phyloP scores from a whole-genome alignment of 2,888 invertebrate genomes.

The Scaptomyza tumidula region DNA sequence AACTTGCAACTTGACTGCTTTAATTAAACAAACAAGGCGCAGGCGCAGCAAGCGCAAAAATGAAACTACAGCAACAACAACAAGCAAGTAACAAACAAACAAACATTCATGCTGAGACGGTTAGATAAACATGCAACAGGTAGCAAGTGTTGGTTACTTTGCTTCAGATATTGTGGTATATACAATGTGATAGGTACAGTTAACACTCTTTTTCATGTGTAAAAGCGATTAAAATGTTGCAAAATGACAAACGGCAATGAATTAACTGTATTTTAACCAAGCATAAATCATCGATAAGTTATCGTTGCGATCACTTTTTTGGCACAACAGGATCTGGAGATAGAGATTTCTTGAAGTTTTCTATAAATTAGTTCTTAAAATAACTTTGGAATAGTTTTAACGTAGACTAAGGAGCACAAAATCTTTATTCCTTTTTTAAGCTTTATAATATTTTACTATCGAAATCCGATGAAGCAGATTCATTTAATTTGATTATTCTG shows the following conservation, averaged over 20 bases:
- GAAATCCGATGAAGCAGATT: too few species aligned
- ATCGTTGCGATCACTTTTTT: not conserved
- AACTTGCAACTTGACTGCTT: slow-evolving; percentile 61
- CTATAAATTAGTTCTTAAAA: too few species aligned
- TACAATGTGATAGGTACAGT: slow-evolving; percentile 66
- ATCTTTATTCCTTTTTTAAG: too few species aligned
- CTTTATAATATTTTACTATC: too few species aligned
- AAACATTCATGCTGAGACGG: slow-evolving; percentile 19
- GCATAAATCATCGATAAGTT: not conserved
- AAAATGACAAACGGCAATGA: not conserved
- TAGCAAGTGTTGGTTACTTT: slow-evolving; percentile 57
- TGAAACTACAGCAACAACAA: not conserved
- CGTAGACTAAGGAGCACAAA: too few species aligned
- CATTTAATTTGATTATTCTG: too few species aligned
- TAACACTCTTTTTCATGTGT: slow-evolving; percentile 38
- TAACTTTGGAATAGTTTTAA: too few species aligned
- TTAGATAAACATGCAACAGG: slow-evolving; percentile 35
- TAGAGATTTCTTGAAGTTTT: too few species aligned
- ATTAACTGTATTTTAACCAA: not conserved
- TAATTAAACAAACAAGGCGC: slow-evolving; percentile 74
- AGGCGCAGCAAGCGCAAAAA: slow-evolving; percentile 33
- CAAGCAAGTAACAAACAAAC: slow-evolving; percentile 31
- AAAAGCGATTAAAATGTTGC: slow-evolving; percentile 32
- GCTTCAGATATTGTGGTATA: slow-evolving; percentile 32
- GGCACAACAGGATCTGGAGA: too few species aligned